Base-by-base conservation (phyloP, 2,113 vertebrate species). In the Mus pahari region DNA sequence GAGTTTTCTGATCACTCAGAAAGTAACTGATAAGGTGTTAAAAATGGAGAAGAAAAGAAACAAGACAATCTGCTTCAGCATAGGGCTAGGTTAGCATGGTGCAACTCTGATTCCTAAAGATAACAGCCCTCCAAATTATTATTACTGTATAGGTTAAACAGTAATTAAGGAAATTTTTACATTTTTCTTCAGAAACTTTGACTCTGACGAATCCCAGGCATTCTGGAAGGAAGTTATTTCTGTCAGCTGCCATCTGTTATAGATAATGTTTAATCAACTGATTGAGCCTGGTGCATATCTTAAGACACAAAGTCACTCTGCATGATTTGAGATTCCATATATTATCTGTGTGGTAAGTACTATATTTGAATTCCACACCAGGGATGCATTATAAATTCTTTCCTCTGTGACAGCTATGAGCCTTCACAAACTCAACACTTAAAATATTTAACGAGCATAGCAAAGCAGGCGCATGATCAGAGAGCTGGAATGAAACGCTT, bases 241-340 rank as follows among this genome's bases (percentile, higher is more conserved):
- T 96, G 55, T 75, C 78, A 95, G 62, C 74, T 42, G 74, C 36
- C 75, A 97, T 77, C 70, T 98, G 94, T 96, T 97, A 70, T 90
- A 71, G 68, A 86, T 84, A 91, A 74, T 95, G 66, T 94, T 97
- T 97, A 96, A 97, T 95, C 93, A 97, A n/a, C 93, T 87, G 94
- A 88, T 82, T 96, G 95, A 90, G 84, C 36, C 71, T 66, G 58
- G 4, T 82, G 55, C 84, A 42, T 89, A 96, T 84, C 79, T 92
- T 88, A 96, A 96, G 79, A 78, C 75, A 91, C 60, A 88, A 71
- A 94, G 60, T 64, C 88, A 95, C 91, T 95, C 91, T 74, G 70
- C 78, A 39, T 96, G 66, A 97, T 92, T 93, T 95, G 96, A 91
- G 26, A 68, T 55, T 66, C 78, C 6, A 75, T 79, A 66, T 7